Evolutionary conservation across 1,140 invertebrate species (phyloP), one percentile per base, ranked within the genome.

Genomic region (Procambarus clarkii): DNA sequence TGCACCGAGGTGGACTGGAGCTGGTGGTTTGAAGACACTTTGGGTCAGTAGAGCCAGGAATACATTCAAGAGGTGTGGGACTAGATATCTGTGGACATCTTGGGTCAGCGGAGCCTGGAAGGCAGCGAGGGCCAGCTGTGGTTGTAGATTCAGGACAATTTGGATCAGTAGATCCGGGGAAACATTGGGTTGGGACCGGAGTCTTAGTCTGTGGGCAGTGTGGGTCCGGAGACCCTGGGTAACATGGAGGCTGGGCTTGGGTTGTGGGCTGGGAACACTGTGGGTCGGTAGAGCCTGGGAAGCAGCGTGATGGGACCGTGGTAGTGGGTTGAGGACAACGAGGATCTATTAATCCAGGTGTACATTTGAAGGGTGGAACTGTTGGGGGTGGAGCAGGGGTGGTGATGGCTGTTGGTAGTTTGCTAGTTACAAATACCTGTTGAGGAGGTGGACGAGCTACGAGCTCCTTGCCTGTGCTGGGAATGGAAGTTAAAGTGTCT

Each of bases 251-350:
- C 7, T 69, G 90, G 48, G 84, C 54, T n/a, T 21, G 84, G 34
- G 84, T 87, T 11, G 90, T 86, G 71, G 90, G 84, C 58, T 87
- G 86, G 4, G 76, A 58, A 78, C 86, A 92, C 18, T 84, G 64
- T 15, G 90, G 84, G 50, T 91, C 90, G n/a, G 48, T 76, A 11
- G 90, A 91, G 3, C 90, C 84, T 45, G 60, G 78, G 69, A 58
- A 91, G 60, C 90, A 91, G 0, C 45, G 15, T 24, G 84, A 84
- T 5, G 84, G 15, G 91, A 86, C 69, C 48, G 64, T 4, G 11
- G 84, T 69, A 74, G 90, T 76, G 13, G 58, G 50, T 71, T 85
- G 86, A 13, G 77, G 84, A 48, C 90, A 91, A 34, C 78, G 24
- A 21, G 90, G 90, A 48, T 91, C 90, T 3, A 13, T 74, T 15